Evolutionary conservation across 2,888 invertebrate species (phyloP), one percentile per base, ranked within the genome.

Genomic region (Galerucella calmariensis): DNA sequence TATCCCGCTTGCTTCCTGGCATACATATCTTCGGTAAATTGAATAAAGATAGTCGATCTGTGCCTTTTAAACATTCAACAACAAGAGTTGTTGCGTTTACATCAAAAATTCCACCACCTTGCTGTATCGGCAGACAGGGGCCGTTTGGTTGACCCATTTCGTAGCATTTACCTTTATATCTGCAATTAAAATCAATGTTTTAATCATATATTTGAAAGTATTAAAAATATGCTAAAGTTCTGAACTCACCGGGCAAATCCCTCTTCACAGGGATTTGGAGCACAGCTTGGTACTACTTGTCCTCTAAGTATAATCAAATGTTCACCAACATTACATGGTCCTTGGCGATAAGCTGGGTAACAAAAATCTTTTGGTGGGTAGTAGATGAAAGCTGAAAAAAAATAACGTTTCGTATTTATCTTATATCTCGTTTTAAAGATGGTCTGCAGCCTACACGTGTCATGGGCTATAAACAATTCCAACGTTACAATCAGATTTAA

Each of bases 291-390:
- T 59, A 91, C 87, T 0, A 89, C 88, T 14, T 90, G 85, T 53
- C 89, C 86, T 59, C 82, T 77, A 11, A 88, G 88, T 24, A 94
- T 87, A 9, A 91, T 83, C 35, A 94, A 86, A 81, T 92, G 91
- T 72, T 92, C 83, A 0, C 88, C 88, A 0, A 81, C 69, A 0
- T 82, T 78, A 81, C 94, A 94, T 0, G 94, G 94, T 0, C 94
- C 94, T 83, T 88, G 89, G 56, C 88, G 88, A 81, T 90, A 93
- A 0, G 92, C 91, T 66, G 90, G 89, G 87, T 91, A 90, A 80
- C 94, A 94, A 9, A 86, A 86, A 79, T 92, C 89, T 0, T 89
- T 88, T 35, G 87, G 83, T 2, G 93, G 91, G 81, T 93, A 90
- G 82, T 91, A 94, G 35, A 93, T 77, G 80, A 87, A 89, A 9